A percentile compares a stretch with the other conserved stretches of the same genome.
phyloP scores from a whole-genome alignment of 2,113 vertebrate genomes.

The Oreochromis aureus region DNA sequence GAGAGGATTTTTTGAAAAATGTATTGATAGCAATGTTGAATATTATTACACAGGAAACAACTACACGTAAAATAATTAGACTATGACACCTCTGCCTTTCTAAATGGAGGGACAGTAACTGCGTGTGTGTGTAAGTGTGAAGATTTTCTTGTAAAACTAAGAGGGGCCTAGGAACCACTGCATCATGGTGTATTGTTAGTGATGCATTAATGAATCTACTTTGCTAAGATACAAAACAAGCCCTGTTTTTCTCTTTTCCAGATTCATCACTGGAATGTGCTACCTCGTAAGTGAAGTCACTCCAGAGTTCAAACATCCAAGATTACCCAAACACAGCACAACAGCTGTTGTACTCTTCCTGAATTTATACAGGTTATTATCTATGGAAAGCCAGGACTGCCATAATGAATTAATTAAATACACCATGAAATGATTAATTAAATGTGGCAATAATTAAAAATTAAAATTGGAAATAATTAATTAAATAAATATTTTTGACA shows the following conservation, averaged over 20 bases:
- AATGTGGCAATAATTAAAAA: no score
- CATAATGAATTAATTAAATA: no score
- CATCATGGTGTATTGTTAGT: neutral
- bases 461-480: no score
- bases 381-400: no score
- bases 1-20: neutral
- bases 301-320: neutral
- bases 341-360: neutral
- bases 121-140: neutral
- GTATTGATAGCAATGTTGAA: fast-evolving
- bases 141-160: neutral
- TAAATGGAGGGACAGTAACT: neutral
- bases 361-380: neutral
- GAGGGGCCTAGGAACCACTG: neutral
- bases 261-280: neutral
- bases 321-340: neutral
- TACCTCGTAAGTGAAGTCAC: neutral
- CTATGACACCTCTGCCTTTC: neutral
- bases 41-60: neutral
- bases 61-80: neutral
- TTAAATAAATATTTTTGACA: no score
- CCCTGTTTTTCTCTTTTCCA: neutral
- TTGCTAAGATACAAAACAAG: neutral
- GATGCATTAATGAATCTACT: neutral
- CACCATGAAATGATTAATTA: no score